Evolutionary conservation across 2,113 vertebrate genomes (phyloP).

Genomic region (Vulpes lagopus): DNA sequence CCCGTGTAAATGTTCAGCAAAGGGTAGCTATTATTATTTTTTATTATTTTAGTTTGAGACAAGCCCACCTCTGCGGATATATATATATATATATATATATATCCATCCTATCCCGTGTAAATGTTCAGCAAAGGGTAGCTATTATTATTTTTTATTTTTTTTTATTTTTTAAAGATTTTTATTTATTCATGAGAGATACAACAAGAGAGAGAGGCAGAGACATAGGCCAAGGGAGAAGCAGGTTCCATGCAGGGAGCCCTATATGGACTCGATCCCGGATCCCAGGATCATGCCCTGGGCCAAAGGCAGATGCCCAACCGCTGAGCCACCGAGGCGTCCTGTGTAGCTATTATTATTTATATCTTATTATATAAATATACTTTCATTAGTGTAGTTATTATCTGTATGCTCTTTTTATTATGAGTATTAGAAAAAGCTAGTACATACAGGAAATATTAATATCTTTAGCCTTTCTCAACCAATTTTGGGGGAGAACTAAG

Average conservation of each 20-base stretch:
- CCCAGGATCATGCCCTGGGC: too few species aligned
- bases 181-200: too few species aligned
- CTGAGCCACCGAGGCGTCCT: too few species aligned
- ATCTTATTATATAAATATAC: background rate
- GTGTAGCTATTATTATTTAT: background rate
- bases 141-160: background rate
- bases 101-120: background rate
- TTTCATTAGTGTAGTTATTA: conserved; percentile 31
- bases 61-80: background rate
- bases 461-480: background rate
- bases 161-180: too few species aligned
- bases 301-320: too few species aligned
- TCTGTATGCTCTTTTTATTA: background rate
- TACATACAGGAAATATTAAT: background rate
- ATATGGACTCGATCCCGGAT: too few species aligned
- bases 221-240: too few species aligned
- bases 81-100: too few species aligned
- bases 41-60: conserved; percentile 15
- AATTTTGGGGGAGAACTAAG: background rate
- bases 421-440: conserved; percentile 12
- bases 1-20: background rate
- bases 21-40: conserved; percentile 29
- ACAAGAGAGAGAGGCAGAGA: too few species aligned
- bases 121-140: conserved; percentile 18
- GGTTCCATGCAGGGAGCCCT: too few species aligned